Base-by-base conservation (phyloP, 2,888 invertebrate genomes). In the Priocnemis perturbator region DNA sequence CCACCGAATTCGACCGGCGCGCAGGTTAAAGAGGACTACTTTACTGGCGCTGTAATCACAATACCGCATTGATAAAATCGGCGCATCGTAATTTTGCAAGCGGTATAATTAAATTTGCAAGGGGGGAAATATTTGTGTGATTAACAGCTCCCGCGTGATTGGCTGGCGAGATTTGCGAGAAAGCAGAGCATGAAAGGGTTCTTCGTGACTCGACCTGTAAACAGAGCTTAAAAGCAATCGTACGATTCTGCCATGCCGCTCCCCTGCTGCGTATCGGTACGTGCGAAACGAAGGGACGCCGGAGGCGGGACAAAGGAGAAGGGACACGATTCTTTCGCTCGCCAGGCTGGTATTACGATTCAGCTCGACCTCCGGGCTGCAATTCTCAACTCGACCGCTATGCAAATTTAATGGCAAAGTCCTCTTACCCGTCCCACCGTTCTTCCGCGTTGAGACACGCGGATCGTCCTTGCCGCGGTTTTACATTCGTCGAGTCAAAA, bases 351-450 rank as follows among this genome's bases (percentile, higher is more conserved):
- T 71, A 81, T 86, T 83, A 83, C 81, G 81, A 85, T 85, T 85
- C 85, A 83, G 78, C 70, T 73, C 78, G 74, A 73, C 78, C 77
- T 74, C 67, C 71, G 70, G 75, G 69, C 79, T 78, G 73, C 81
- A 77, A 82, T 83, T 83, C 82, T 76, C 79, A 67, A 75, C 73
- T 74, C 77, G 74, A 77, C 71, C 74, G 75, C 79, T 83, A 86
- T 86, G 86, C 84, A 86, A 87, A 86, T 86, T 82, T 81, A 74
- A 83, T 84, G 78, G 74, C 62, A 64, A 61, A 20, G 58, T 23
- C 65, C 64, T 69, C 57, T 53, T 58, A 62, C 53, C 44, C 23
- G 30, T 26, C 53, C 14, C 45, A 9, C 19, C 26, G n/a, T 14
- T n/a, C 53, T 14, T 37, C 15, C 53, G 2, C n/a, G 45, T 19